These are phyloP conservation scores for Todiramphus chloris DNA, from an alignment of 2,113 vertebrate species.

Conservation along the genomic window DNA sequence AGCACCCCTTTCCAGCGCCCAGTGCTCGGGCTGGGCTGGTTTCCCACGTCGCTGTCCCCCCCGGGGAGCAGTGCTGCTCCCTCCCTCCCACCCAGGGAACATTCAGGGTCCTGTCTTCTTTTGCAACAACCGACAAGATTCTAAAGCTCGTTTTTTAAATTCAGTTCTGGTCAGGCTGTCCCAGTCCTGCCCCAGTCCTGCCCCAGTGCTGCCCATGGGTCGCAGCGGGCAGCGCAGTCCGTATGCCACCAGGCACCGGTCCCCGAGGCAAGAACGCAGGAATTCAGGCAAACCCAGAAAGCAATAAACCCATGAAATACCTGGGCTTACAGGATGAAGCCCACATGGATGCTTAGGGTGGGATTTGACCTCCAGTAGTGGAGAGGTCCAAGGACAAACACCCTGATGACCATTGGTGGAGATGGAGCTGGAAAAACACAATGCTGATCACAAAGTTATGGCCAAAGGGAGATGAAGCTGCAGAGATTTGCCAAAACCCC, in stretches of 20 bases:
- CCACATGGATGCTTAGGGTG: neutral
- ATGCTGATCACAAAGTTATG: neutral
- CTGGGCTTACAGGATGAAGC: neutral
- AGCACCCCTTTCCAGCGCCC: accelerated
- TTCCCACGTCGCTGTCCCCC: accelerated
- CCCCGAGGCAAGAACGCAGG: neutral
- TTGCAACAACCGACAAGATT: neutral
- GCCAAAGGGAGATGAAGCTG: neutral
- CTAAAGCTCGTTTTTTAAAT: neutral
- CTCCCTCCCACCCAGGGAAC: neutral
- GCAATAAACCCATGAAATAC: neutral
- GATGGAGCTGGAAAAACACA: neutral
- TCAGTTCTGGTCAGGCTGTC: accelerated
- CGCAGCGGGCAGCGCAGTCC: neutral
- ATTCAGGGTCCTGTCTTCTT: neutral
- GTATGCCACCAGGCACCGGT: neutral
- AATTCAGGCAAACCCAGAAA: neutral
- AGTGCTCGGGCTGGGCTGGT: neutral
- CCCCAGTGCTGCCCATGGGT: neutral
- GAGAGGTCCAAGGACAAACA: neutral
- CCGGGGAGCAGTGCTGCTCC: neutral
- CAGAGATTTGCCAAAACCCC: neutral
- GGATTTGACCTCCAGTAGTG: neutral
- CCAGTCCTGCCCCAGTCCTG: neutral
- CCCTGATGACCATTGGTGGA: accelerated